Percentiles rank a stretch among this genome's conserved stretches.
phyloP scores from a whole-genome alignment of 2,888 invertebrate genomes.

The Unio delphinus region DNA sequence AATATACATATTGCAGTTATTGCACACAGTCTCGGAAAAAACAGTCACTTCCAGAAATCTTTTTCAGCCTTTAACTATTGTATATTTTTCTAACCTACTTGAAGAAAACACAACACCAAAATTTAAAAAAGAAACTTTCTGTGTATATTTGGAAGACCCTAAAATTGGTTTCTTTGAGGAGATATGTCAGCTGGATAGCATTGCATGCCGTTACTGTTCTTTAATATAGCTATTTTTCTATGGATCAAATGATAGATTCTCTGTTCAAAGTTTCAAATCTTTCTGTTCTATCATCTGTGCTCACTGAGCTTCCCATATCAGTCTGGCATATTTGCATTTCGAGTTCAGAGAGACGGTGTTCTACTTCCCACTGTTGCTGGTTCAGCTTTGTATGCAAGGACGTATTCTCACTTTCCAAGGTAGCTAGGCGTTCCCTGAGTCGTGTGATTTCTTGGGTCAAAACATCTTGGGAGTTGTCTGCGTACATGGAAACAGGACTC shows the following conservation, averaged over 20 bases:
- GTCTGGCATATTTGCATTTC: slow-evolving; percentile 84
- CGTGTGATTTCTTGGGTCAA: slow-evolving; percentile 92
- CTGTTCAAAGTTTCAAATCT: slow-evolving; percentile 55
- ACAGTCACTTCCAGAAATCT: too few relatives aligned
- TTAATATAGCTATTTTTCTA: too few relatives aligned
- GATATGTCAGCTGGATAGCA: too few relatives aligned
- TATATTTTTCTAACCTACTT: too few relatives aligned
- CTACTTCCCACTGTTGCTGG: slow-evolving; percentile 95
- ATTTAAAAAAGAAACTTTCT: too few relatives aligned
- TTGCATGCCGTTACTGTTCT: too few relatives aligned
- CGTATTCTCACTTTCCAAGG: slow-evolving; percentile 92
- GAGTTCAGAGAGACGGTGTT: slow-evolving; percentile 92
- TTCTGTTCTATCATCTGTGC: slow-evolving; percentile 50
- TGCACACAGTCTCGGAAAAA: too few relatives aligned
- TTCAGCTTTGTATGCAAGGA: slow-evolving; percentile 92
- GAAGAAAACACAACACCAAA: too few relatives aligned
- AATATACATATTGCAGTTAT: too few relatives aligned
- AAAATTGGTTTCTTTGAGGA: too few relatives aligned
- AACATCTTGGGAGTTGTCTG: slow-evolving; percentile 78
- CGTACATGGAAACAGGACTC: slow-evolving; percentile 26
- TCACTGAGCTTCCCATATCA: slow-evolving; percentile 56
- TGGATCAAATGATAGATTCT: slow-evolving; percentile 62
- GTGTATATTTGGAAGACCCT: too few relatives aligned
- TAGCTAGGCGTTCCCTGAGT: slow-evolving; percentile 89
- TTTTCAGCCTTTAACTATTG: too few relatives aligned